Evolutionary conservation across 92 coral and sea anemone genomes (phyloP).

Genomic region (Epizoanthus ramosus): DNA sequence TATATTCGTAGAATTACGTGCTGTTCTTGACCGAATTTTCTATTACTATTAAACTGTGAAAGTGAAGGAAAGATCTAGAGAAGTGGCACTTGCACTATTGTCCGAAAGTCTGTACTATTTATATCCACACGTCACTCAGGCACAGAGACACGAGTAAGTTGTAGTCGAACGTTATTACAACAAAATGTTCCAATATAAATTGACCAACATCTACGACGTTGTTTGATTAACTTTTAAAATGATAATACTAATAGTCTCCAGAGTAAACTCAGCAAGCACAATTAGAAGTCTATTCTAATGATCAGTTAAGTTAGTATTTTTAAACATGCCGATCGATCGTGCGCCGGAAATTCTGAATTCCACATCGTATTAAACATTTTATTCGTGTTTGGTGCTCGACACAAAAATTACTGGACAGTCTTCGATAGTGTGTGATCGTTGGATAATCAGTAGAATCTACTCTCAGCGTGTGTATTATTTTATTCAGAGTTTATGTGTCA

Average conservation of each 20-base stretch:
- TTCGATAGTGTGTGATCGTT: slow-evolving; percentile 4
- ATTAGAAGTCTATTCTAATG: neutral
- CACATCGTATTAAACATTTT: neutral
- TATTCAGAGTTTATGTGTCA: slow-evolving; percentile 12
- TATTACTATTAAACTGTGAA: neutral
- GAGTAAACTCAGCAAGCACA: slow-evolving; percentile 2
- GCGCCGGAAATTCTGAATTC: slow-evolving; percentile 42
- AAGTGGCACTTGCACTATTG: neutral
- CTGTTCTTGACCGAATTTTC: neutral
- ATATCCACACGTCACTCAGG: neutral
- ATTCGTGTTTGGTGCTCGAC: neutral
- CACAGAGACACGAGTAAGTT: too few species aligned
- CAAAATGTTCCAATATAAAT: too few species aligned
- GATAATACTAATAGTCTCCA: neutral
- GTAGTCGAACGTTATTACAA: too few species aligned
- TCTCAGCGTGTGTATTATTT: neutral
- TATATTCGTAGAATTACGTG: neutral
- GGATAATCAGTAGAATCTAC: neutral
- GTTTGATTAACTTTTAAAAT: slow-evolving; percentile 1
- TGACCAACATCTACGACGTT: neutral
- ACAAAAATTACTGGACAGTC: neutral
- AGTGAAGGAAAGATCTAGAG: neutral
- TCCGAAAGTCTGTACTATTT: too few species aligned
- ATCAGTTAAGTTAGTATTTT: neutral
- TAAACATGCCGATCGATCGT: neutral